Percentiles rank a stretch among this genome's conserved stretches.
phyloP scores from a whole-genome alignment of 2,113 vertebrate species.

The Orycteropus afer region DNA sequence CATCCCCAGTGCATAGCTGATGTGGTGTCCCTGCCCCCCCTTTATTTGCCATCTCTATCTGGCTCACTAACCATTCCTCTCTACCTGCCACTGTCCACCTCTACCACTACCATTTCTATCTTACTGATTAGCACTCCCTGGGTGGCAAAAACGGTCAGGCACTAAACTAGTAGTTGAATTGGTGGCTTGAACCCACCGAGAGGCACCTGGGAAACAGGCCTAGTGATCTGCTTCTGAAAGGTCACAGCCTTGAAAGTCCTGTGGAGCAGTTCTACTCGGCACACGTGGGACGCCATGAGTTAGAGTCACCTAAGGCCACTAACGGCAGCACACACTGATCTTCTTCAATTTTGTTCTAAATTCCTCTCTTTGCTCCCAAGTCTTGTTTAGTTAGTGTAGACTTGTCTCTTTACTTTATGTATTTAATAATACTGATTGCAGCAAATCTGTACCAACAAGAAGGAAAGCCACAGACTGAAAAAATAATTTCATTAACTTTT shows the following conservation, averaged over 20 bases:
- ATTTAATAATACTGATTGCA: background rate
- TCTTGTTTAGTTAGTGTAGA: background rate
- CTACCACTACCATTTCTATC: background rate
- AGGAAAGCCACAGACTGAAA: background rate
- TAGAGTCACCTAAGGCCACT: background rate
- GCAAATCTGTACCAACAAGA: background rate
- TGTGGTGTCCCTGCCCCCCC: background rate
- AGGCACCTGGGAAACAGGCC: too few species aligned
- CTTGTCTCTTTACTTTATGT: background rate
- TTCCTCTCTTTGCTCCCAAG: background rate
- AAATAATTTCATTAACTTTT: background rate
- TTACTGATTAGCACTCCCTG: background rate
- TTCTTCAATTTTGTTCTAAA: background rate
- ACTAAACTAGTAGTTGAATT: background rate
- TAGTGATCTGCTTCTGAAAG: background rate
- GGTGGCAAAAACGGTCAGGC: background rate
- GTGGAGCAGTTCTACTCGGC: background rate
- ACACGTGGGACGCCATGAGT: background rate
- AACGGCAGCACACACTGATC: background rate
- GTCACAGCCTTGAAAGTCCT: background rate
- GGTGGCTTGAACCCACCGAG: background rate
- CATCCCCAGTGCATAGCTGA: background rate
- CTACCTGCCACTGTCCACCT: background rate
- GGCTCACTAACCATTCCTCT: background rate
- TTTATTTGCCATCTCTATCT: background rate